Base-by-base conservation (phyloP, 2,797 vertebrate genomes). In the Emydoidea blandingii region DNA sequence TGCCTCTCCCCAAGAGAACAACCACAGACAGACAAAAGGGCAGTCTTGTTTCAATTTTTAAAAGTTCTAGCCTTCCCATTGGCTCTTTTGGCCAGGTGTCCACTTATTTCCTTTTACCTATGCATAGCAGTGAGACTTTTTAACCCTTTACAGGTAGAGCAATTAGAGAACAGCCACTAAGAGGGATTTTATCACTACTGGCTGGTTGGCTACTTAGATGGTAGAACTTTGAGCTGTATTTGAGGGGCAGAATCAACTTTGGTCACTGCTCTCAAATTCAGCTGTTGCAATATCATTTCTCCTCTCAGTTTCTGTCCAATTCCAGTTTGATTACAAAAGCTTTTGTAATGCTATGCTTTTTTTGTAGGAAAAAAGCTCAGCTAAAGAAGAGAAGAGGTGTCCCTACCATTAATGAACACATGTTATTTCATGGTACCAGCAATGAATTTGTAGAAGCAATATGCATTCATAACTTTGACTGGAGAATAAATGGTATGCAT, bases 381-480 rank as follows among this genome's bases (percentile, higher is more conserved):
- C 97, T 99, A 78, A 99, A 99, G 96, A 99, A 99, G 97, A 99
- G 99, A 82, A 99, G 99, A 96, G 99, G 98, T 47, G 98, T 98
- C 6, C 84, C 98, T 94, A 98, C 98, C 62, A 99, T 99, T 94
- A 99, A 99, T 80, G 99, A 99, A 88, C 99, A 99, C 91, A 99
- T 99, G 99, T 97, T 99, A 7, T 99, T 99, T 97, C 99, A 99
- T 3, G 99, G 99, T 52, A 99, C 99, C 65, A 99, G 99, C 97
- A 98, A 98, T 97, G 99, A 99, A 96, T 99, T 99, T 98, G 98
- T 99, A 87, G 99, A 99, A 98, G 99, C 99, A 88, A 99, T 99
- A 97, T 99, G 99, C 95, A 99, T 99, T 81, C 99, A 99, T 97
- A 99, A 99, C 97, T 99, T 99, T 97, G 99, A 99, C 97, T 99